Evolutionary conservation across 2,888 invertebrate genomes (phyloP), one percentile per base, ranked within the genome.

Genomic region (Stenodema calcarata): DNA sequence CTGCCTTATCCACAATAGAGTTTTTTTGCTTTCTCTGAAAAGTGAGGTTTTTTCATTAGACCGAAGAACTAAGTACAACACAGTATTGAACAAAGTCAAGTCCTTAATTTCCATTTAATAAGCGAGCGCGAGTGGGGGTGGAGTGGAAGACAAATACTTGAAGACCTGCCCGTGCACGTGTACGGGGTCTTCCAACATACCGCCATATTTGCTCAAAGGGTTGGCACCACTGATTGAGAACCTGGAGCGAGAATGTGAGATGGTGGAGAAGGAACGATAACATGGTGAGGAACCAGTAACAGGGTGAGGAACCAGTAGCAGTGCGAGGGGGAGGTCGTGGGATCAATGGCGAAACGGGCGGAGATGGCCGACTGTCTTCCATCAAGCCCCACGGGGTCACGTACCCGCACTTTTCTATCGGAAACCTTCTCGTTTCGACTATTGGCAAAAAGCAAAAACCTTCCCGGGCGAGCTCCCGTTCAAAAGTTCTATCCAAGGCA

Each of bases 331-430:
- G 50, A 54, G 80, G 80, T 80, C 80, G 80, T 14, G 54, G 80
- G 80, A 80, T 80, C 80, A 80, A 80, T 80, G 80, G 80, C 80
- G 80, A 54, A 80, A 30, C 50, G 80, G 80, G 80, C 80, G 80
- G 80, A 80, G 80, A 54, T 80, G 80, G 80, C 80, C 80, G 80
- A 80, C 80, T 80, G 80, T 80, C 80, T 80, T 50, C 80, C 80
- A 44, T 44, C 54, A 80, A 73, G 35, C 73, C 80, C 80, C 80
- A 35, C 80, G 80, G 50, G 80, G 80, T 80, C 80, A 80, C 80
- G 27, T 80, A 80, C 80, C 80, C 80, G 80, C 54, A 28, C 80
- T 80, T 80, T 80, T 28, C 80, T 12, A 54, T n/a, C 80, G 54
- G 12, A 44, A 44, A 30, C 73, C 73, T 0, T 16, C 23, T 16